phyloP scores from a whole-genome alignment of 1,140 invertebrate species.

The Brachionus asplanchnoidis region DNA sequence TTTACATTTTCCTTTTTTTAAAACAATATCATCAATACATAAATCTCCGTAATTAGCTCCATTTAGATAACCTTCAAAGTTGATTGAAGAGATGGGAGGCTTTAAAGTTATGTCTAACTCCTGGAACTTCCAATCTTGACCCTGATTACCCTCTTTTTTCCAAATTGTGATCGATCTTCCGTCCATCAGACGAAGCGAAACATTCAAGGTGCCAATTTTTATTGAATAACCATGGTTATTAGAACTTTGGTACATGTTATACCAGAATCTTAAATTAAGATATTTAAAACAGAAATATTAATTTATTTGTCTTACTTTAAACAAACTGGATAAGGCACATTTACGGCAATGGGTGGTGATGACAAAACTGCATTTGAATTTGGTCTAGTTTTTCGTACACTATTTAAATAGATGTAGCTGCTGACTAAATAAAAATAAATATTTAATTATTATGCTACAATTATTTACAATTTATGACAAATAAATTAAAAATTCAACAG shows the following conservation, averaged over 20 bases:
- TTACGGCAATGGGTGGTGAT: neutral
- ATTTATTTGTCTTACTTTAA: neutral
- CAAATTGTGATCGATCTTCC: neutral
- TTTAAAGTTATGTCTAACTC: neutral
- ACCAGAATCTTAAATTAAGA: neutral
- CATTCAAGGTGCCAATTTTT: neutral
- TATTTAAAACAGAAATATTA: neutral
- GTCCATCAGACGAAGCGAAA: neutral
- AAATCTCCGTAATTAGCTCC: neutral
- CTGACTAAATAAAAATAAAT: neutral
- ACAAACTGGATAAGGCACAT: neutral
- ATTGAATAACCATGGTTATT: neutral
- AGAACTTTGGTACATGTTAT: neutral
- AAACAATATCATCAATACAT: slow-evolving; percentile 1
- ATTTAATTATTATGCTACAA: neutral
- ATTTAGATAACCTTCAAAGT: neutral
- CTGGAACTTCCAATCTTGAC: neutral
- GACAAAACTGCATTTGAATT: slow-evolving; percentile 12
- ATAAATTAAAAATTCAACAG: no score
- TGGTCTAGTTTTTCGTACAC: neutral
- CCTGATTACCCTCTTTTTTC: slow-evolving; percentile 10
- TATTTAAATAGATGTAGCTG: slow-evolving; percentile 5
- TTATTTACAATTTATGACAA: no score
- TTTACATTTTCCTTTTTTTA: neutral
- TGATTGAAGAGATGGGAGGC: neutral